Percentiles rank a stretch among this genome's conserved stretches.
phyloP scores from a whole-genome alignment of 2,888 invertebrate genomes.

The Dolichopus griseipennis region DNA sequence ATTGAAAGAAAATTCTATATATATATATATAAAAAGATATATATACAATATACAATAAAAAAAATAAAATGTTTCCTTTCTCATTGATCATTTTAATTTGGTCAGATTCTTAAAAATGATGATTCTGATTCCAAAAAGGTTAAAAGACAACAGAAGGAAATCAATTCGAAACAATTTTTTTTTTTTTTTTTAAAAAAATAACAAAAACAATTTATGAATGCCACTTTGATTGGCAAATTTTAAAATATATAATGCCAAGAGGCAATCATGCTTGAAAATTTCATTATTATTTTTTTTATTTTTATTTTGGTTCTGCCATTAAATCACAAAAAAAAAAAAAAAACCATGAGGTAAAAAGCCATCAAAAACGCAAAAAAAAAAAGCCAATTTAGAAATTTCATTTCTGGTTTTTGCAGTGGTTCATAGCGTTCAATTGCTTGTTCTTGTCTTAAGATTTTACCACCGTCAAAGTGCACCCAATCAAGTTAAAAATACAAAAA shows the following conservation, averaged over 20 bases:
- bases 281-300: too few species aligned
- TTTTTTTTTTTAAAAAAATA: too few species aligned
- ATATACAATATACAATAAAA: too few species aligned
- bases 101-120: too few species aligned
- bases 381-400: neutral
- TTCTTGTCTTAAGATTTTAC: neutral
- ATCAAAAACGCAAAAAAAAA: neutral
- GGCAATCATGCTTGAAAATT: neutral
- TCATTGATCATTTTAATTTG: too few species aligned
- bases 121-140: neutral
- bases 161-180: neutral
- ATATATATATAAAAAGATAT: too few species aligned
- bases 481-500: too few species aligned
- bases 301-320: too few species aligned
- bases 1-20: too few species aligned
- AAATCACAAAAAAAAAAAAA: neutral
- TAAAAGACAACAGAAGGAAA: neutral
- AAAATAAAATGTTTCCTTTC: too few species aligned
- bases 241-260: neutral
- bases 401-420: neutral
- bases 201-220: neutral
- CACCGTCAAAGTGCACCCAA: neutral
- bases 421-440: neutral
- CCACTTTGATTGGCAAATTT: neutral
- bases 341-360: neutral